Evolutionary conservation across 2,888 invertebrate genomes (phyloP), one percentile per base, ranked within the genome.

Genomic region (Sphinx pinastri): DNA sequence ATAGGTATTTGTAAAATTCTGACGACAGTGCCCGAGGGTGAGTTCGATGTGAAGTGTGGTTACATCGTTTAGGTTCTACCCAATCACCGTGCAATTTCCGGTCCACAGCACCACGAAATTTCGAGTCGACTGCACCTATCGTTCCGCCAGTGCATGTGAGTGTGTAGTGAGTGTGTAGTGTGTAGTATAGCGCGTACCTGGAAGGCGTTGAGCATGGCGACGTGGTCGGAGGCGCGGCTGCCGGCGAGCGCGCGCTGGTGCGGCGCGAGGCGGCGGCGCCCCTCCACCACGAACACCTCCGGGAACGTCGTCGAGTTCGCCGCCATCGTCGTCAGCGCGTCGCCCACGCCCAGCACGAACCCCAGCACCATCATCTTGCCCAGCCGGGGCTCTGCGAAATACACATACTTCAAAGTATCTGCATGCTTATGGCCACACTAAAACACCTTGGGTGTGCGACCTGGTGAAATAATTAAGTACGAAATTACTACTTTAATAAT

Each of bases 321-420:
- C 0, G 99, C 99, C 95, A 99, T 98, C 0, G 98, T 98, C 12
- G 98, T 97, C 68, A 99, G 94, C 0, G 99, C 97, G 86, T 99
- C 99, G 0, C 98, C 99, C 73, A 97, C 97, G 75, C 97, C 96
- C 81, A 99, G 97, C 70, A 99, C 96, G 76, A 97, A 97, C n/a
- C 98, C 98, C 12, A 99, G 94, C 51, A 99, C 97, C 95, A 99
- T 96, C 98, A 99, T 99, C 93, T 99, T 99, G 19, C 99, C 99
- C 8, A 99, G 95, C 0, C 98, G 95, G 0, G 99, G 99, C 83
- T 99, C 99, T 88, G 82, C 0, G 70, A 73, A 59, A 59, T 11
- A 47, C 55, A 67, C 47, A 68, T 58, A 13, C 4, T 49, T 6
- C n/a, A n/a, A n/a, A n/a, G 38, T 13, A 25, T 25, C 2, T 25